Conservation (phyloP, 1,140 invertebrate species). For the Octopus sinensis region DNA sequence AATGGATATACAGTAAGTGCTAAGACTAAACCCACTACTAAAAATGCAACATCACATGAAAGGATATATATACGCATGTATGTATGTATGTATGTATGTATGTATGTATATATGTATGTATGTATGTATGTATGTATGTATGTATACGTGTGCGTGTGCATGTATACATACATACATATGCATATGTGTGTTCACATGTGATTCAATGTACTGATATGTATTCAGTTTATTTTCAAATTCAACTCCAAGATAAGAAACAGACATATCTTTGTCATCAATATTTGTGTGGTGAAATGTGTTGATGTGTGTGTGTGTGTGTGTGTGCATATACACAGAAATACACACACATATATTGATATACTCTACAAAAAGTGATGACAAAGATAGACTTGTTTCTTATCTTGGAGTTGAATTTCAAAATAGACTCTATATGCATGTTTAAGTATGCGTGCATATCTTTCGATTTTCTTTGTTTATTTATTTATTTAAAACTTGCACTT, state of each 20-base stretch:
- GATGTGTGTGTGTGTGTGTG: constrained; percentile 21
- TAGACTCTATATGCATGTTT: neutral
- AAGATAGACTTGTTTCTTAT: neutral
- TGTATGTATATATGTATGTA: constrained; percentile 18
- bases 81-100: constrained; percentile 22
- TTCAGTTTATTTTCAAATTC: constrained; percentile 8
- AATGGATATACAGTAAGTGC: too few species aligned
- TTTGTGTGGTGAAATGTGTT: constrained; percentile 1
- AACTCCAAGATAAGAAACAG: neutral
- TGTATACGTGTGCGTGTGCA: constrained; percentile 20
- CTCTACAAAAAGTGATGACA: constrained; percentile 5
- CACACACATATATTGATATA: constrained; percentile 15
- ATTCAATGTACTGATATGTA: neutral
- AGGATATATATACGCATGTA: neutral
- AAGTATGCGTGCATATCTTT: too few species aligned
- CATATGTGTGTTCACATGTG: constrained; percentile 7
- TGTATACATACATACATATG: constrained; percentile 17
- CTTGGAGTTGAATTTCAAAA: neutral
- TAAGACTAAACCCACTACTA: too few species aligned
- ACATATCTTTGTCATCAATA: constrained; percentile 3
- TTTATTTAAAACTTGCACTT: too few species aligned
- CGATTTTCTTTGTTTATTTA: too few species aligned
- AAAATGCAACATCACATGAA: too few species aligned
- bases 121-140: constrained; percentile 21
- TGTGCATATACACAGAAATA: constrained; percentile 13